Conservation (phyloP, 2,888 invertebrate genomes). For the Alentia gelatinosa region DNA sequence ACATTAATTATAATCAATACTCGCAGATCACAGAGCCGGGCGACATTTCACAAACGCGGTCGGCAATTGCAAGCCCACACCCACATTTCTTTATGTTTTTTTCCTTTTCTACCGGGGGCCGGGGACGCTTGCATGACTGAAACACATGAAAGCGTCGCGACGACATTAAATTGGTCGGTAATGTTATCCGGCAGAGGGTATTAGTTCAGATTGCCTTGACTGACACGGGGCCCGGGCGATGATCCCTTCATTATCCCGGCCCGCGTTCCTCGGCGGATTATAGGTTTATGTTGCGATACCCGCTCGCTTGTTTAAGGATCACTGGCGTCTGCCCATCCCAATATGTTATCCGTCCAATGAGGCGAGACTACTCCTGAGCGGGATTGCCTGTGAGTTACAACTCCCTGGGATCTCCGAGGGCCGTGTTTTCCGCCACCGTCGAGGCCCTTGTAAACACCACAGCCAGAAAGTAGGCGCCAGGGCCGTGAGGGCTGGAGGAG, state of each 20-base stretch:
- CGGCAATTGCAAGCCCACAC: slow-evolving; percentile 1
- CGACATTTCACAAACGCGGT: neutral
- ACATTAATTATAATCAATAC: slow-evolving; percentile 50
- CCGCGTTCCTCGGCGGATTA: neutral
- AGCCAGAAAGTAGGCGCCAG: neutral
- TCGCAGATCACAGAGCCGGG: slow-evolving; percentile 45
- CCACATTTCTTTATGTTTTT: neutral
- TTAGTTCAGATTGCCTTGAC: slow-evolving; percentile 11
- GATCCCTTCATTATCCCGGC: slow-evolving; percentile 32
- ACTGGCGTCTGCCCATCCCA: neutral
- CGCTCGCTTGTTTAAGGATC: slow-evolving; percentile 39
- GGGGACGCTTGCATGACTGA: slow-evolving; percentile 19
- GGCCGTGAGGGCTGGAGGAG: neutral
- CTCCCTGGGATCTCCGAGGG: neutral
- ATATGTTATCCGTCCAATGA: slow-evolving; percentile 45
- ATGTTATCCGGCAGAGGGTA: slow-evolving; percentile 18
- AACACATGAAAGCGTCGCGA: slow-evolving; percentile 31
- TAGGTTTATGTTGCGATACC: neutral
- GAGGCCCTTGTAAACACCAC: neutral
- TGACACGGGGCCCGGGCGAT: neutral
- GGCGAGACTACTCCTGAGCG: neutral
- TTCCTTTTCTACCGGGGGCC: too few species aligned
- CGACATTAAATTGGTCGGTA: neutral
- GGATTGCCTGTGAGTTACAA: neutral
- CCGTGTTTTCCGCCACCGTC: neutral